A percentile compares a stretch with the other conserved stretches of the same genome.
phyloP scores from a whole-genome alignment of 30 jellyfish, hydroid and myxozoan species.

The Turritopsis rubra region DNA sequence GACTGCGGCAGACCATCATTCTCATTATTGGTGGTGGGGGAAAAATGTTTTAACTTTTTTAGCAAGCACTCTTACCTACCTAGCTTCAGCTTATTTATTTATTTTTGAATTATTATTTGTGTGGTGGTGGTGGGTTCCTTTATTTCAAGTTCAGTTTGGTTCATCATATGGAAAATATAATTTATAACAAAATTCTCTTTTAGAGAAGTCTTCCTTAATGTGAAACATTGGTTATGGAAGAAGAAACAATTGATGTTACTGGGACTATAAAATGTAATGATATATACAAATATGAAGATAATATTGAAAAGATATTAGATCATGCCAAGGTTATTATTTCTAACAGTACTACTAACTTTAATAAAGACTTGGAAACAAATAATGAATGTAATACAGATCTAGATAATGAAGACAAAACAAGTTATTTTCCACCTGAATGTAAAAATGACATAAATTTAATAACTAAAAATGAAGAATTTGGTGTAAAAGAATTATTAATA shows the following conservation, averaged over 20 bases:
- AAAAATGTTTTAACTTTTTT: too few species aligned
- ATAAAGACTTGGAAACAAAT: not conserved
- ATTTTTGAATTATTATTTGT: too few species aligned
- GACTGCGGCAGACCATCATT: too few species aligned
- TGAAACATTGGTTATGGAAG: not conserved
- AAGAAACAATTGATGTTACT: not conserved
- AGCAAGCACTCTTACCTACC: too few species aligned
- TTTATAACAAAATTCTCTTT: too few species aligned
- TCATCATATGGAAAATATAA: too few species aligned
- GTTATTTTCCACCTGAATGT: not conserved
- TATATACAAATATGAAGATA: not conserved
- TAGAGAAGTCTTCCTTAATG: too few species aligned
- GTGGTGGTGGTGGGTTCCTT: too few species aligned
- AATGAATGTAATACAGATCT: not conserved
- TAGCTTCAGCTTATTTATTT: too few species aligned
- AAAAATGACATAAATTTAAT: not conserved
- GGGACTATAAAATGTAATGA: not conserved
- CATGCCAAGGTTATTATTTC: not conserved
- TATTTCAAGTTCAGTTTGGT: too few species aligned
- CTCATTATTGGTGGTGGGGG: too few species aligned
- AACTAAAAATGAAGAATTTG: not conserved
- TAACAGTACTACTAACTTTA: not conserved
- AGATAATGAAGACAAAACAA: not conserved
- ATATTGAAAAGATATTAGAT: not conserved
- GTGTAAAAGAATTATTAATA: slow-evolving; percentile 16